A percentile compares a stretch with the other conserved stretches of the same genome.
Conservation (phyloP, 2,888 invertebrate species). For the Thereva unica region DNA sequence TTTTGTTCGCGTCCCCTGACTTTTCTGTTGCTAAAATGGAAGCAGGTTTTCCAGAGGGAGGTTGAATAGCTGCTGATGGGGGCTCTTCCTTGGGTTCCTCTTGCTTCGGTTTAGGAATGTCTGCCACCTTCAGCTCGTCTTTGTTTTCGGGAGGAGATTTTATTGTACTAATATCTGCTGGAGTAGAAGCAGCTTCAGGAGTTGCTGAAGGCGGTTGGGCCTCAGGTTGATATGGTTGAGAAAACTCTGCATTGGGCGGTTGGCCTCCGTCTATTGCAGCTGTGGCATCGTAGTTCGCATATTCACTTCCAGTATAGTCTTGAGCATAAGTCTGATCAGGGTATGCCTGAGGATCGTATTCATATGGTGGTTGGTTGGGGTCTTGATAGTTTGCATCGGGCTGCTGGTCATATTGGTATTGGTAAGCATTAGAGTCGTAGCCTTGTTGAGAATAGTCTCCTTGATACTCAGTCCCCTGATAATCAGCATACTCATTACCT, state of each 20-base stretch:
- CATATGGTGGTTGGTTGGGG: conserved; percentile 46
- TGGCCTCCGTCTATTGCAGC: conserved; percentile 10
- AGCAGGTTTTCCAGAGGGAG: conserved; percentile 37
- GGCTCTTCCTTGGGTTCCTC: background rate
- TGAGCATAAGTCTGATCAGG: background rate
- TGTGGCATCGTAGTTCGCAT: conserved; percentile 37
- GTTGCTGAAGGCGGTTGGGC: no score
- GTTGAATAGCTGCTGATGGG: background rate
- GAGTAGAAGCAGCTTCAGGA: no score
- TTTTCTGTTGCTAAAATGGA: conserved; percentile 50
- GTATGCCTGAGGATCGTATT: conserved; percentile 46
- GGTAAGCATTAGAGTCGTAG: conserved; percentile 53
- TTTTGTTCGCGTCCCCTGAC: conserved; percentile 48
- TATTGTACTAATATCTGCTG: no score
- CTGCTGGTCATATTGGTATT: conserved; percentile 54
- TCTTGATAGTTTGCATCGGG: conserved; percentile 46
- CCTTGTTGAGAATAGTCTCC: conserved; percentile 50
- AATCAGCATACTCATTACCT: conserved; percentile 23
- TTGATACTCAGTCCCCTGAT: conserved; percentile 47
- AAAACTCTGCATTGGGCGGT: background rate
- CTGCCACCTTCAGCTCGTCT: background rate
- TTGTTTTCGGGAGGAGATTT: no score
- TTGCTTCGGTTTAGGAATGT: background rate
- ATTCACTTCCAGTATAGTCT: conserved; percentile 27
- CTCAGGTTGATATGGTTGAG: background rate